A percentile compares a stretch with the other conserved stretches of the same genome.
These are phyloP conservation scores for Tachystola acroxantha DNA, from an alignment of 2,888 invertebrate species.

Conservation along the genomic window DNA sequence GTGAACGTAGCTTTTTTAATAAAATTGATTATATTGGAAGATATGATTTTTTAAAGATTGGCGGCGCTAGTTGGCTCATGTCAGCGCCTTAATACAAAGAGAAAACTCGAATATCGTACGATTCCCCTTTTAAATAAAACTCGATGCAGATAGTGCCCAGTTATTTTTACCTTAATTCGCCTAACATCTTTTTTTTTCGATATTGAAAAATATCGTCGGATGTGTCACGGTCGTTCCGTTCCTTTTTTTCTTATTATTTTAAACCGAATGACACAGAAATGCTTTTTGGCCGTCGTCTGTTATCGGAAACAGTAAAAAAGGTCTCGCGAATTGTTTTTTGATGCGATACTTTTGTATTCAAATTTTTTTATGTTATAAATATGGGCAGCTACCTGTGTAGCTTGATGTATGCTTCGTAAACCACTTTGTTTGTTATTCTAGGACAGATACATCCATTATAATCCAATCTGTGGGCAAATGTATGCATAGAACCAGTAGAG, in stretches of 20 bases:
- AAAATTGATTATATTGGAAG: too few species aligned
- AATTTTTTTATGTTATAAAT: slow-evolving; percentile 28
- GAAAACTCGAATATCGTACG: too few species aligned
- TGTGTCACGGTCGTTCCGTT: slow-evolving; percentile 48
- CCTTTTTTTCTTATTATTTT: slow-evolving; percentile 42
- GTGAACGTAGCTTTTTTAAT: too few species aligned
- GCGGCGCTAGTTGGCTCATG: too few species aligned
- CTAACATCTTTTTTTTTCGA: slow-evolving; percentile 38
- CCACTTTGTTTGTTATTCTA: not conserved
- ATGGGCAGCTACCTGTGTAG: not conserved
- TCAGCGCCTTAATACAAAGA: too few species aligned
- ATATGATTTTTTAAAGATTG: slow-evolving; percentile 17
- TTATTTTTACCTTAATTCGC: slow-evolving; percentile 24
- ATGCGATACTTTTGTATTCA: slow-evolving; percentile 52
- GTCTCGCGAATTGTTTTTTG: slow-evolving; percentile 31
- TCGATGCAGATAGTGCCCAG: slow-evolving; percentile 17
- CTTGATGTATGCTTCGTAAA: not conserved
- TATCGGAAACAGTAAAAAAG: slow-evolving; percentile 60
- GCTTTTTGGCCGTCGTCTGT: slow-evolving; percentile 69
- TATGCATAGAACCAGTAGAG: too few species aligned
- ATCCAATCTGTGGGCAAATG: too few species aligned
- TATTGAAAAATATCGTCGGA: slow-evolving; percentile 65
- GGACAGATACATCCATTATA: too few species aligned
- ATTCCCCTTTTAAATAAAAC: slow-evolving; percentile 33
- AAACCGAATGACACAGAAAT: slow-evolving; percentile 65